A percentile compares a stretch with the other conserved stretches of the same genome.
phyloP scores from a whole-genome alignment of 2,797 vertebrate species.

The Linurgus olivaceus region DNA sequence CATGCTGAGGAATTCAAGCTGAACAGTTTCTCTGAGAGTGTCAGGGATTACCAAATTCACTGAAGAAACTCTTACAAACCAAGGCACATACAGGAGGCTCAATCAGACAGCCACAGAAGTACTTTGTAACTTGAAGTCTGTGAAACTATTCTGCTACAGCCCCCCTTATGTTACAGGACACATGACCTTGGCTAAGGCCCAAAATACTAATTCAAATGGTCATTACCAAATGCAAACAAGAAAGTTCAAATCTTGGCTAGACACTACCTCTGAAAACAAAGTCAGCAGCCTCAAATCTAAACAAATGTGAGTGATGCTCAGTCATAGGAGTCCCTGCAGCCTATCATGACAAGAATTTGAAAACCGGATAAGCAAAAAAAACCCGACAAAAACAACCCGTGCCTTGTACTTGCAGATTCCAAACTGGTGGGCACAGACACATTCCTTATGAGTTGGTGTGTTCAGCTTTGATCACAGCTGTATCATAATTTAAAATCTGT shows the following conservation, averaged over 20 bases:
- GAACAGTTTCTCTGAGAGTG: too few species aligned
- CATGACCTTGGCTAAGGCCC: neutral
- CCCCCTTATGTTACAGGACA: neutral
- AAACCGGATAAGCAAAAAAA: neutral
- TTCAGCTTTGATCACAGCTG: neutral
- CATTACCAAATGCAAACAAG: neutral
- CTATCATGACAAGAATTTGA: neutral
- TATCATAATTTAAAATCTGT: neutral
- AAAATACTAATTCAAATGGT: neutral
- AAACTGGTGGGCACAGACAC: neutral
- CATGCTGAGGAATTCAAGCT: neutral
- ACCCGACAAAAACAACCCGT: neutral
- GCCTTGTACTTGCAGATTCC: neutral
- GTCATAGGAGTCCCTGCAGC: neutral
- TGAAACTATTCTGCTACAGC: neutral
- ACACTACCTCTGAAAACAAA: neutral
- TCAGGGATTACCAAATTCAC: neutral
- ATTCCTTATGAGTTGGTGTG: neutral
- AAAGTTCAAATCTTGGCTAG: neutral
- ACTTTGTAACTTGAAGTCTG: neutral
- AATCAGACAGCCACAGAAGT: rapidly evolving
- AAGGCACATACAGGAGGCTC: rapidly evolving
- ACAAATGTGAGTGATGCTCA: neutral
- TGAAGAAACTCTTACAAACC: neutral
- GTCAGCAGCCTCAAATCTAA: neutral